A percentile compares a stretch with the other conserved stretches of the same genome.
phyloP scores from a whole-genome alignment of 2,797 vertebrate genomes.

The Peromyscus attwateri region DNA sequence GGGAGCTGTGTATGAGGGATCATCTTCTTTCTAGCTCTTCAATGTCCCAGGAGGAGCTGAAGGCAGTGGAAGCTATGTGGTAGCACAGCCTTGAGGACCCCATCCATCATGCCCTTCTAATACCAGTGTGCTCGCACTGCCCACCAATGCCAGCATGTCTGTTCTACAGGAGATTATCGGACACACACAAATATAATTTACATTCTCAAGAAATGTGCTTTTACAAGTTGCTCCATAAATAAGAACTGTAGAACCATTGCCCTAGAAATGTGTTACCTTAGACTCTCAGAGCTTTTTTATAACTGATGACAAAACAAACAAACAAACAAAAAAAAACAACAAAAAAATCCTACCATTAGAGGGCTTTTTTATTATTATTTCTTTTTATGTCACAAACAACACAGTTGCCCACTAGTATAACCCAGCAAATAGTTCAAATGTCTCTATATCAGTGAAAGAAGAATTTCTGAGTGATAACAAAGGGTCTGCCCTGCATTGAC shows the following conservation, averaged over 20 bases:
- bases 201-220: not conserved
- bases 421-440: not conserved
- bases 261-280: conserved; percentile 47
- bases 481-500: not conserved
- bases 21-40: not conserved
- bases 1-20: not conserved
- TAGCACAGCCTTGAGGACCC: not conserved
- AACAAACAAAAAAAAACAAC: not conserved
- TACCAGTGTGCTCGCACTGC: not conserved
- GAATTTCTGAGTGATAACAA: not conserved
- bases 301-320: not conserved
- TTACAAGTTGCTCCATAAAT: not conserved
- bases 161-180: not conserved
- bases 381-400: not conserved
- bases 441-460: conserved; percentile 18
- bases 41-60: not conserved
- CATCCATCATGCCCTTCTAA: not conserved
- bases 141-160: too few species aligned
- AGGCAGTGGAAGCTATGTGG: not conserved
- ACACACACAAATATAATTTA: not conserved
- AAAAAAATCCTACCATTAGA: not conserved
- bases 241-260: not conserved
- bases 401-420: not conserved
- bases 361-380: not conserved
- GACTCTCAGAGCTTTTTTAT: conserved; percentile 14